Conservation (phyloP, 2,888 invertebrate genomes). For the Brachylomia viminalis region DNA sequence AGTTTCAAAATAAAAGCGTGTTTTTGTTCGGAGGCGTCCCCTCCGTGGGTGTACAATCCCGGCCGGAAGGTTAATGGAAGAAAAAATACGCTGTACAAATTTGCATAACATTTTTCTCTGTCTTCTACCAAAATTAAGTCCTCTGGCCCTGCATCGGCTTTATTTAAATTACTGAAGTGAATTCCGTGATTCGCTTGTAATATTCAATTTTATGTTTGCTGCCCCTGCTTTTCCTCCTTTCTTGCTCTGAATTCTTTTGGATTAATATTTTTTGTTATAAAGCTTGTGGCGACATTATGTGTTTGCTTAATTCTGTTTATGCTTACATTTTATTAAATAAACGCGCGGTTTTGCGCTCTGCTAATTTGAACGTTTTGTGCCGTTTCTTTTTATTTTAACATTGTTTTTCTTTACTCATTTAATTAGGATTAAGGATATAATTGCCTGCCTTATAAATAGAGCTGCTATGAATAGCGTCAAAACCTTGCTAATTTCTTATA, state of each 20-base stretch:
- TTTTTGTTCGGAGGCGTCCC: slow-evolving; percentile 84
- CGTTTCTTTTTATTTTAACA: slow-evolving; percentile 18
- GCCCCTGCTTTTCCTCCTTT: slow-evolving; percentile 64
- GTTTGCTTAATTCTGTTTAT: slow-evolving; percentile 56
- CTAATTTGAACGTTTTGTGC: slow-evolving; percentile 39
- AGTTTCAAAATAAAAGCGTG: slow-evolving; percentile 86
- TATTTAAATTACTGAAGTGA: slow-evolving; percentile 87
- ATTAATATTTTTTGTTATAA: slow-evolving; percentile 65
- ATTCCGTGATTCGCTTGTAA: slow-evolving; percentile 84
- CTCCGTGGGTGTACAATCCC: slow-evolving; percentile 78
- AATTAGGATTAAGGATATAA: neutral
- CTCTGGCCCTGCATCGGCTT: slow-evolving; percentile 83
- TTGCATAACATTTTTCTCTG: slow-evolving; percentile 89
- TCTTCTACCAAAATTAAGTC: slow-evolving; percentile 87
- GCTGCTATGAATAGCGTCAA: slow-evolving; percentile 3
- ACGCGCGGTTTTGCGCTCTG: slow-evolving; percentile 33
- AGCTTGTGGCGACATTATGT: slow-evolving; percentile 59
- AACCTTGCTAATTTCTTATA: neutral
- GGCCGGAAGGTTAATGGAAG: slow-evolving; percentile 88
- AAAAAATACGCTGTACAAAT: slow-evolving; percentile 90
- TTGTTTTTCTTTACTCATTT: neutral
- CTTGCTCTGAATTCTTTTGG: slow-evolving; percentile 62
- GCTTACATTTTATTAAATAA: slow-evolving; percentile 59
- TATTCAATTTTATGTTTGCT: slow-evolving; percentile 78
- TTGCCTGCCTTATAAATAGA: neutral